A percentile compares a stretch with the other conserved stretches of the same genome.
phyloP scores from a whole-genome alignment of 2,888 invertebrate genomes.

The Acanthacorydalis orientalis region DNA sequence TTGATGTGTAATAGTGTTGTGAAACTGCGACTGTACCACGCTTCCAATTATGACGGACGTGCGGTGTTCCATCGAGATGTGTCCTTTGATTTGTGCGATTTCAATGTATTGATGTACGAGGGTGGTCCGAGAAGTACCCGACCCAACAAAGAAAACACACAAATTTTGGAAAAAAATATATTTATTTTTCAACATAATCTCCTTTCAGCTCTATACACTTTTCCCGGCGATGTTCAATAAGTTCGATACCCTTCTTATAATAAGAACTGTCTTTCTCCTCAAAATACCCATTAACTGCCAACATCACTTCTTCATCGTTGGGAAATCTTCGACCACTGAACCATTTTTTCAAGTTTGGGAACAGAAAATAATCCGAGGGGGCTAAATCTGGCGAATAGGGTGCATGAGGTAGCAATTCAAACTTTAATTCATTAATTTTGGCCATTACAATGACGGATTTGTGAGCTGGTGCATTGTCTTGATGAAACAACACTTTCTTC shows the following conservation, averaged over 20 bases:
- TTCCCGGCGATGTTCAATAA: slow-evolving; percentile 2
- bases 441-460: not conserved
- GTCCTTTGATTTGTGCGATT: too few relatives aligned
- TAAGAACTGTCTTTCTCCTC: slow-evolving; percentile 3
- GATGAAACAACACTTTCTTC: slow-evolving; percentile 12
- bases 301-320: slow-evolving; percentile 8
- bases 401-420: slow-evolving; percentile 7
- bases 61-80: too few relatives aligned
- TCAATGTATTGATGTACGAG: not conserved
- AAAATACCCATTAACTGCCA: slow-evolving; percentile 6
- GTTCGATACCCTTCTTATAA: slow-evolving; percentile 2
- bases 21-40: too few relatives aligned
- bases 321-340: slow-evolving; percentile 1
- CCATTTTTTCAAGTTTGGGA: too few relatives aligned
- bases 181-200: slow-evolving; percentile 9
- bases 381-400: too few relatives aligned
- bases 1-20: too few relatives aligned
- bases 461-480: slow-evolving; percentile 10
- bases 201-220: slow-evolving; percentile 9
- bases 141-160: not conserved
- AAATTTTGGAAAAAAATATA: slow-evolving; percentile 4
- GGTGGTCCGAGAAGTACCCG: not conserved
- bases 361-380: too few relatives aligned
- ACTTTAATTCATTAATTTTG: slow-evolving; percentile 7
- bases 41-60: too few relatives aligned